Evolutionary conservation across 2,888 invertebrate genomes (phyloP), one percentile per base, ranked within the genome.

Genomic region (Drosophila anomelani): DNA sequence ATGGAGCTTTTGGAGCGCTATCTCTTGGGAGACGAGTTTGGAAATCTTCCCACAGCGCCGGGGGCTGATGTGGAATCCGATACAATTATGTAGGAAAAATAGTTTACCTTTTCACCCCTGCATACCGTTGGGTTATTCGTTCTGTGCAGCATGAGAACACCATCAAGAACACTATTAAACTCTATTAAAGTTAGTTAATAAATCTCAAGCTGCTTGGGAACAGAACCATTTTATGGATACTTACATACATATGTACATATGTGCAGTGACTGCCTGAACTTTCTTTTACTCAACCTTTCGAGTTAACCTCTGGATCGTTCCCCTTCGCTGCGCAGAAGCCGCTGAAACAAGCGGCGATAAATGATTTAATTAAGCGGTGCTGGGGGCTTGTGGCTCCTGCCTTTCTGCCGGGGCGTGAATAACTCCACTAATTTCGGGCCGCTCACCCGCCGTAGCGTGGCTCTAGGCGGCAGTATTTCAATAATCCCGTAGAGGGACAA

Each of bases 401-500:
- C 17, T 38, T 49, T 13, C 10, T 26, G 38, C 20, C 32, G 41
- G 41, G 66, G 72, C 57, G 75, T 36, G 53, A 75, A 72, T 43
- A 72, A 75, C 66, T 72, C 53, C 44, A 75, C 75, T 74, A 74
- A 64, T 72, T 75, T 53, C 38, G 34, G n/a, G 12, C 10, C 17
- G 17, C 51, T 39, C 29, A 60, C 20, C 29, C 4, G 58, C 9
- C 51, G 15, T 32, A 17, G 49, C 49, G 15, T 26, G n/a, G 5
- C 51, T 46, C 29, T 34, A 38, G 13, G 29, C 38, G 39, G 26
- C 38, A 71, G 75, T 67, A 88, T 88, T 87, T 81, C 64, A 89
- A 82, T 85, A 87, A 77, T 26, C 75, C 75, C 59, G 39, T 56
- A 76, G 70, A 79, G 76, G 67, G 58, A 58, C 73, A 87, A 89